These are phyloP conservation scores for Eremobia ochroleuca DNA, from an alignment of 2,888 invertebrate genomes.

Conservation along the genomic window DNA sequence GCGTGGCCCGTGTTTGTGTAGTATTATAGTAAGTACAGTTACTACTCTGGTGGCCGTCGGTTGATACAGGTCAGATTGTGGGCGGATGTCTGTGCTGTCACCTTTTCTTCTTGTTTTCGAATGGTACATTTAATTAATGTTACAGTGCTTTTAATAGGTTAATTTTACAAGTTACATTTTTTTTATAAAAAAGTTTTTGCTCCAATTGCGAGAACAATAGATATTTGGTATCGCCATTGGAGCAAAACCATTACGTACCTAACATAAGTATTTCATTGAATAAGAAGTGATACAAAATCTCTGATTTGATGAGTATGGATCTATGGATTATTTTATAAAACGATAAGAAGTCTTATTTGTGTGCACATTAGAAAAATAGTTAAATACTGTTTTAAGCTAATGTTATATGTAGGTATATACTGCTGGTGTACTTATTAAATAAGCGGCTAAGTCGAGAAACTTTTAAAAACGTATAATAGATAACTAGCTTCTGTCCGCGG, in stretches of 20 bases:
- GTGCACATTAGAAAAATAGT: not conserved
- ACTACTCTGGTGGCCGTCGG: slow-evolving; percentile 65
- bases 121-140: slow-evolving; percentile 7
- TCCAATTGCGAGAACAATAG: not conserved
- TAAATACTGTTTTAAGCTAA: not conserved
- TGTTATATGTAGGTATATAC: too few relatives aligned
- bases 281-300: not conserved
- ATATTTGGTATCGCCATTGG: too few relatives aligned
- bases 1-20: slow-evolving; percentile 51
- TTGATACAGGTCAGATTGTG: slow-evolving; percentile 45
- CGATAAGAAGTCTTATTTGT: not conserved
- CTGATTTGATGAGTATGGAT: not conserved
- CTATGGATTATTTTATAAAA: not conserved
- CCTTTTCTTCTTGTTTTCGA: not conserved
- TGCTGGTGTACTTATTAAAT: too few relatives aligned
- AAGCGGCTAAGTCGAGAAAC: too few relatives aligned
- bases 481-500: too few relatives aligned
- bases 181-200: not conserved
- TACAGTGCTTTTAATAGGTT: slow-evolving; percentile 11
- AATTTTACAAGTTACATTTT: slow-evolving; percentile 19
- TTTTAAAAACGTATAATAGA: too few relatives aligned
- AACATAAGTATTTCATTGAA: not conserved
- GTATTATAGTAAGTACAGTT: slow-evolving; percentile 23
- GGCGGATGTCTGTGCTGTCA: slow-evolving; percentile 35
- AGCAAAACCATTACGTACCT: too few relatives aligned